Evolutionary conservation across 2,113 vertebrate genomes (phyloP), one percentile per base, ranked within the genome.

Genomic region (Sinocyclocheilus maitianheensis): DNA sequence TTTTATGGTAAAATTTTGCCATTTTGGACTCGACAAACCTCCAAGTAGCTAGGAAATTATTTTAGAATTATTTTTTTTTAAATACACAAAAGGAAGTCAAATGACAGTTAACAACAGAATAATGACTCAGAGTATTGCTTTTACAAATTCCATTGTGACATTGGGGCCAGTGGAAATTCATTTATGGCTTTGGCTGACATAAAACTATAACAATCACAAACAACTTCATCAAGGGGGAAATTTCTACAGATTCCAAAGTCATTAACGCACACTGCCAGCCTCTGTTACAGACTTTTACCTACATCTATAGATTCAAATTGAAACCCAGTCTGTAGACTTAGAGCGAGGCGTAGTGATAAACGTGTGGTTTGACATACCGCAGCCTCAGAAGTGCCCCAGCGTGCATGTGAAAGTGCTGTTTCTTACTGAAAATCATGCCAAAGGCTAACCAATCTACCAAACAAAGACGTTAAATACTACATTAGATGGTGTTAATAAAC

Each of bases 231-330:
- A 48, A 34, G 72, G 14, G n/a, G 77, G 77, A 26, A 11, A 46
- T 48, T 30, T 81, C 22, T 65, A 40, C 58, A n/a, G 51, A 26
- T 26, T 53, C 34, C 55, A 16, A 81, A 30, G n/a, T 63, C 14
- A 48, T 9, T 67, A 65, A 40, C 11, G 7, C 22, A 43, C 55
- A 24, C 78, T 80, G 55, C 11, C 60, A 46, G 8, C 62, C 8
- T 82, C 16, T 14, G 22, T 48, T 46, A 65, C 60, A 77, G 22
- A 71, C 84, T 58, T 30, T 75, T 55, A 43, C 84, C 89, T 77
- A 86, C 90, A 89, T 88, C 87, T 89, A 22, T 88, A 87, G 80
- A 85, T 83, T 89, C 88, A 84, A 85, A 82, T 82, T 84, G 83
- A 87, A 91, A 89, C 90, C 60, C 53, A 88, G 89, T 89, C 90